Base-by-base conservation (phyloP, 2,888 invertebrate genomes). In the Lamproptera curius region DNA sequence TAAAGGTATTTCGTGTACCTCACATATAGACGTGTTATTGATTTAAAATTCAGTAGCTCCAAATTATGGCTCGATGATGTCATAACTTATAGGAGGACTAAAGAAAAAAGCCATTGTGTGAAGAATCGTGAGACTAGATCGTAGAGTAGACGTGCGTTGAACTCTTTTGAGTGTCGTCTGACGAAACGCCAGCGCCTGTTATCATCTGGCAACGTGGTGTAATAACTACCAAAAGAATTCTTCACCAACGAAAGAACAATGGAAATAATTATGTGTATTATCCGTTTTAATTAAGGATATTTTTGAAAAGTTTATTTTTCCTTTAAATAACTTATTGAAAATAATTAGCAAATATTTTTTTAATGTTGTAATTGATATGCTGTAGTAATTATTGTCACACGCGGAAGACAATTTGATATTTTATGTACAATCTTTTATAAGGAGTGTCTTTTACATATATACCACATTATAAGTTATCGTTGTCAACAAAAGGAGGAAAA, bases 101-200 rank as follows among this genome's bases (percentile, higher is more conserved):
- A 74, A 84, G 79, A 86, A 86, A 87, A 86, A 87, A 76, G 67
- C 79, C 67, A 84, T 87, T 87, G 86, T 86, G 76, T 77, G 73
- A 67, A 76, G 73, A 78, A 71, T 82, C 81, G 84, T 84, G 84
- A 75, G 77, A 78, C 77, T 73, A 71, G 77, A 75, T 75, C 67
- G 73, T 70, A 62, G 61, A 61, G 66, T 67, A 70, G 66, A 78
- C 80, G 86, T 76, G 73, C 86, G 79, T 85, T 87, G 86, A 87
- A 85, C 86, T 81, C 84, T 77, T 76, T 77, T 67, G 74, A 76
- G 71, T 68, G 75, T 63, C 72, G 65, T 66, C 65, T 64, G 66
- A 65, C 82, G 77, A 76, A 77, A 73, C 70, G 77, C 77, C 74
- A 77, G 14, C 23, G 42, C 38, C 23, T 33, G 33, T 28, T 42